Conservation (phyloP, 2,113 vertebrate species). For the Otis tarda region DNA sequence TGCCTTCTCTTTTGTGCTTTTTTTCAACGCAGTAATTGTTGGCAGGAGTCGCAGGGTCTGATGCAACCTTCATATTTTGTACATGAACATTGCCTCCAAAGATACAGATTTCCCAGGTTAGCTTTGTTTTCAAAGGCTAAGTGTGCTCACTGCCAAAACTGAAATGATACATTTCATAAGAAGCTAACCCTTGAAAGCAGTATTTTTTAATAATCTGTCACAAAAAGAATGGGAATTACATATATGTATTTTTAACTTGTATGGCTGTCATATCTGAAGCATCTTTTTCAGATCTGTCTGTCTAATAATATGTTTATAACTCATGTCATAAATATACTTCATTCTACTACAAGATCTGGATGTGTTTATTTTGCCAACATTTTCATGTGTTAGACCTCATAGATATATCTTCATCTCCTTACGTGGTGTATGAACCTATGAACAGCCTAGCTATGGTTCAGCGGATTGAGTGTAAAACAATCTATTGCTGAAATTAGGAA, state of each 20-base stretch:
- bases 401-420: not conserved
- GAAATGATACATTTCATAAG: constrained; percentile 6
- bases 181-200: not conserved
- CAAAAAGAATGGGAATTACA: not conserved
- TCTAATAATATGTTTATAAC: not conserved
- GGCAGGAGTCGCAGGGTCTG: constrained; percentile 36
- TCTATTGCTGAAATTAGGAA: not conserved
- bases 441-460: not conserved
- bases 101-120: constrained; percentile 57
- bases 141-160: constrained; percentile 1
- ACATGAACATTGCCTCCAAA: constrained; percentile 29
- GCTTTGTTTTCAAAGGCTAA: constrained; percentile 26
- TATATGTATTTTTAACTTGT: not conserved
- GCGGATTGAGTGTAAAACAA: not conserved
- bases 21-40: constrained; percentile 52
- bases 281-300: constrained; percentile 20
- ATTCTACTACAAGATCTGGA: not conserved
- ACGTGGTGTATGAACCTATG: not conserved
- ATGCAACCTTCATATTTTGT: constrained; percentile 59
- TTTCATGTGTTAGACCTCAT: not conserved
- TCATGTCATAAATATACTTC: not conserved
- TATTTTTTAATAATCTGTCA: constrained; percentile 8
- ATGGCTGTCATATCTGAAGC: constrained; percentile 3
- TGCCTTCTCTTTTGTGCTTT: constrained; percentile 47
- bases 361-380: not conserved